These are phyloP conservation scores for Okamejei kenojei DNA, from an alignment of 2,797 vertebrate genomes.

Conservation along the genomic window DNA sequence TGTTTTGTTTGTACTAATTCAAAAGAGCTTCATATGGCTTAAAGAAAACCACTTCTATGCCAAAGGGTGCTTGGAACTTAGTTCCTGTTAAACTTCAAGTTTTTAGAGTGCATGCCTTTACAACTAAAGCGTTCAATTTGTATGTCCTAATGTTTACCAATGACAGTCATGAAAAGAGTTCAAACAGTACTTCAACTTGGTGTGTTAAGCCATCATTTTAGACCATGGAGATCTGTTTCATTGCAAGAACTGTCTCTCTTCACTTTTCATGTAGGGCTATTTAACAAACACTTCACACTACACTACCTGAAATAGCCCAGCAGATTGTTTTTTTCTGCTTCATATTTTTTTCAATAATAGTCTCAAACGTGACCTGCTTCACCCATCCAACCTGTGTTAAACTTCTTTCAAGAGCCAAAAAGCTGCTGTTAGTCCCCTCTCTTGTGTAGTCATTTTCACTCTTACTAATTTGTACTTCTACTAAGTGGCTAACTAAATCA, in stretches of 20 bases:
- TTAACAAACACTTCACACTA: slow-evolving; percentile 1
- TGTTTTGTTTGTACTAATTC: neutral
- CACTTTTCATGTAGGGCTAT: neutral
- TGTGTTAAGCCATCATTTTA: neutral
- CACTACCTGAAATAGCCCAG: neutral
- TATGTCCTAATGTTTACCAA: neutral
- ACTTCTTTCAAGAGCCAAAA: slow-evolving; percentile 36
- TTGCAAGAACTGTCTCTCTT: neutral
- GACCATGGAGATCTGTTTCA: neutral
- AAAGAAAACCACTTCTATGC: neutral
- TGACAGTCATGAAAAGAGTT: slow-evolving; percentile 22
- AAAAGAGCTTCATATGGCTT: neutral
- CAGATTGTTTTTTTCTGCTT: neutral
- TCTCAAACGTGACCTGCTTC: neutral
- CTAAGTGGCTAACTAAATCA: slow-evolving; percentile 9
- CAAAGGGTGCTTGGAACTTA: neutral
- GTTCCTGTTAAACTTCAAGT: slow-evolving; percentile 4
- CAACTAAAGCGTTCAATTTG: neutral
- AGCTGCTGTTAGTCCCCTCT: neutral
- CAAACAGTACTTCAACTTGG: slow-evolving; percentile 6
- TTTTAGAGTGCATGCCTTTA: neutral
- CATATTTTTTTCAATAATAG: neutral
- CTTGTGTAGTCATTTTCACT: neutral
- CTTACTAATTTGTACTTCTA: neutral
- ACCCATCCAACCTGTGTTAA: slow-evolving; percentile 6